These are phyloP conservation scores for Lytechinus variegatus DNA, from an alignment of 35 echinoderm and acorn worm genomes.

Conservation along the genomic window DNA sequence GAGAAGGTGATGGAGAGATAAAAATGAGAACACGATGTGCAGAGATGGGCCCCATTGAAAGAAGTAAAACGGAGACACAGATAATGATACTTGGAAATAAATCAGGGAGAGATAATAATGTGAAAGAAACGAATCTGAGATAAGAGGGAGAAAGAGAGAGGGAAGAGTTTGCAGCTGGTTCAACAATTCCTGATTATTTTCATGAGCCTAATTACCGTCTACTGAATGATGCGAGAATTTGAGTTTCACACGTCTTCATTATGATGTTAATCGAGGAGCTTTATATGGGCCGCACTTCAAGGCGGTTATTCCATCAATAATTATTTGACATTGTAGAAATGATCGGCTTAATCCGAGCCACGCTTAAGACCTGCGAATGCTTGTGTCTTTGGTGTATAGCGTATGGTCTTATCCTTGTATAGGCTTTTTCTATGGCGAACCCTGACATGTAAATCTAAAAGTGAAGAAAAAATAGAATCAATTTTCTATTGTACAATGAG, in stretches of 20 bases:
- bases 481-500: no score
- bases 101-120: no score
- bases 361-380: neutral
- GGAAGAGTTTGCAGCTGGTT: neutral
- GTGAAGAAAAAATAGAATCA: no score
- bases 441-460: no score
- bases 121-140: no score
- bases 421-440: no score
- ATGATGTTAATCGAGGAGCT: neutral
- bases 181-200: neutral
- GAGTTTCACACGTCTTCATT: neutral
- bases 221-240: neutral
- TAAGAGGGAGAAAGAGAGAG: neutral
- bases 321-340: neutral
- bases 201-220: neutral
- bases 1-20: no score
- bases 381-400: neutral
- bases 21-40: no score
- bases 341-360: neutral
- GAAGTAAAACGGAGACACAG: no score
- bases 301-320: neutral
- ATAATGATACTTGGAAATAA: no score
- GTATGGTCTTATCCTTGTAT: no score
- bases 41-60: no score
- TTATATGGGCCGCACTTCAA: neutral